Base-by-base conservation (phyloP, 1,140 invertebrate genomes). In the Belonocnema kinseyi region DNA sequence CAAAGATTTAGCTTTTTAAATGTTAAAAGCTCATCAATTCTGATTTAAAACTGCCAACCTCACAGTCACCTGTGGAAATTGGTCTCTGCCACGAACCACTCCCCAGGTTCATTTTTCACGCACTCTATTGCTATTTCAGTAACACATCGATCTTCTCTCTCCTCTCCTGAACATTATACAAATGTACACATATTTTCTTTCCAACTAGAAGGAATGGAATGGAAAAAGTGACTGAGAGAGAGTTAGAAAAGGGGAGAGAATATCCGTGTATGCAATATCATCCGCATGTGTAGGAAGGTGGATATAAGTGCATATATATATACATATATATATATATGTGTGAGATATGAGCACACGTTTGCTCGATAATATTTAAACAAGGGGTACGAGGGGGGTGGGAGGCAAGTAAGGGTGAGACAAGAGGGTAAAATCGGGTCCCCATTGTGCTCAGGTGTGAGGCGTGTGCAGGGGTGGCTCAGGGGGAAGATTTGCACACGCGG, bases 401-500 rank as follows among this genome's bases (percentile, higher is more conserved):
- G 75, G 46, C 61, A 66, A 66, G 61, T 46, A 66, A 66, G 61
- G 61, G 61, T 33, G 61, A 66, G 78, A 79, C 73, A 75, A 76
- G 80, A 81, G 80, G 80, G 77, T 80, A 74, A 83, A 81, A 84
- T 82, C 81, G 80, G 80, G 79, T 82, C 52, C 74, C 84, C 82
- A 89, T 89, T 89, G 88, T 89, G 82, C 83, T 86, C 84, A 87
- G 86, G 86, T 88, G 86, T 88, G 87, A 90, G 88, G 85, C 87
- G 88, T 87, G 87, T 86, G 86, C 85, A 82, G 79, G 79, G 79
- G 77, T 75, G 82, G 61, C 58, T 61, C 72, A 61, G 73, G 70
- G 79, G 82, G 77, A 76, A 80, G 85, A 89, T 91, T 91, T 91
- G 90, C 90, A 87, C 89, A 88, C 89, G 89, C 90, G 90, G 87